Evolutionary conservation across 2,888 invertebrate genomes (phyloP).

Genomic region (Hirtodrosophila alboralis): DNA sequence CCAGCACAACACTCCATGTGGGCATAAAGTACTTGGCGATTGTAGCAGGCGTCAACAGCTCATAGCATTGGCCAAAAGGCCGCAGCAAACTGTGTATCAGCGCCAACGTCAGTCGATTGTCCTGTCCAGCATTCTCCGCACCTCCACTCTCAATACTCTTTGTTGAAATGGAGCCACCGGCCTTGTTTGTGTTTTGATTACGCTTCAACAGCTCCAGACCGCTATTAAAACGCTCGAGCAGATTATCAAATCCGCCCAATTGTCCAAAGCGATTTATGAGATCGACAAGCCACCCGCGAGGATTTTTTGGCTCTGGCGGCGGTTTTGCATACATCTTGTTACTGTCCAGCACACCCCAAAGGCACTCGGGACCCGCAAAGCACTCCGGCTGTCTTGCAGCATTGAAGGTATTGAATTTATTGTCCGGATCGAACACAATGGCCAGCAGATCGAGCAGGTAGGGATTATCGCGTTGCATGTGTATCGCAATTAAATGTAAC

Average conservation of each 20-base stretch:
- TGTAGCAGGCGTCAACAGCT: slow-evolving; percentile 94
- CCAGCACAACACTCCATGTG: slow-evolving; percentile 95
- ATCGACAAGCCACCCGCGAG: slow-evolving; percentile 98
- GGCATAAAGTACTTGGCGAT: slow-evolving; percentile 97
- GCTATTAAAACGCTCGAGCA: slow-evolving; percentile 92
- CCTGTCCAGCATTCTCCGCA: slow-evolving; percentile 62
- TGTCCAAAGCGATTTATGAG: slow-evolving; percentile 97
- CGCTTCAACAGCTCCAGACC: slow-evolving; percentile 87
- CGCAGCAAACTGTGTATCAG: slow-evolving; percentile 92
- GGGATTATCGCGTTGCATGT: slow-evolving; percentile 95
- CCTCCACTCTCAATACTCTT: slow-evolving; percentile 30
- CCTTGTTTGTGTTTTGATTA: slow-evolving; percentile 81
- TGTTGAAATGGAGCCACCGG: slow-evolving; percentile 2
- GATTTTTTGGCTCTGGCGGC: slow-evolving; percentile 91
- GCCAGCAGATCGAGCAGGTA: slow-evolving; percentile 95
- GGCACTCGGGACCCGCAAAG: slow-evolving; percentile 78
- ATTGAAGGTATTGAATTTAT: slow-evolving; percentile 89
- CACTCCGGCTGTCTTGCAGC: slow-evolving; percentile 82
- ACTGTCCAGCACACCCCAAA: slow-evolving; percentile 87
- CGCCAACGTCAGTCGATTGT: slow-evolving; percentile 87
- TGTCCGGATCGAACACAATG: slow-evolving; percentile 97
- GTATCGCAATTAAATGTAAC: slow-evolving; percentile 95
- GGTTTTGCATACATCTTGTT: slow-evolving; percentile 87
- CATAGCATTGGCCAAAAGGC: slow-evolving; percentile 96
- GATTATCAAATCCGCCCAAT: slow-evolving; percentile 93